Conservation (phyloP, 2,888 invertebrate genomes). For the Drosophila vallismaia region DNA sequence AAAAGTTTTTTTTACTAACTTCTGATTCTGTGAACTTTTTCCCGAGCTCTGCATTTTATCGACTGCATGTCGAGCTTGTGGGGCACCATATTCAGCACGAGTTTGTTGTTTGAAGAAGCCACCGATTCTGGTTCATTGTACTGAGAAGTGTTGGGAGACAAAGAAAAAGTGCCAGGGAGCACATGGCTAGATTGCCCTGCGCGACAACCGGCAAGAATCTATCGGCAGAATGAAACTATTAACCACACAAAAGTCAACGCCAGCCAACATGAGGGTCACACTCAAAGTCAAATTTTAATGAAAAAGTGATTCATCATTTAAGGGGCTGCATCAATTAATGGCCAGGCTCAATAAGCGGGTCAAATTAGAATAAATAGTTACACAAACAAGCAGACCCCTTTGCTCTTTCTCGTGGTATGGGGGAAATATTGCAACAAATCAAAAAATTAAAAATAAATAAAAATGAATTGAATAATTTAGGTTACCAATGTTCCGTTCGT, state of each 20-base stretch:
- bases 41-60: conserved; percentile 14
- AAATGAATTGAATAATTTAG: conserved; percentile 82
- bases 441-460: conserved; percentile 83
- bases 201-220: conserved; percentile 9
- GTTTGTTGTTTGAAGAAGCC: conserved; percentile 28
- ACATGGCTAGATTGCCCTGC: conserved; percentile 12
- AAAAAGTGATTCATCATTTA: conserved; percentile 83
- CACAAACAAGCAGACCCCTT: conserved; percentile 79
- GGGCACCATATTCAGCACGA: conserved; percentile 11
- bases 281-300: conserved; percentile 78
- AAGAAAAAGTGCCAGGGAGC: conserved; percentile 6
- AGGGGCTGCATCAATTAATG: conserved; percentile 71
- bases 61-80: conserved; percentile 7
- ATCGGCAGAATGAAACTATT: conserved; percentile 29
- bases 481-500: conserved; percentile 69
- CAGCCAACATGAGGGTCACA: conserved; percentile 78
- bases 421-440: conserved; percentile 76
- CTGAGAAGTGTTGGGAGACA: conserved; percentile 12
- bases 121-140: conserved; percentile 33
- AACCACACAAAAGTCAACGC: conserved; percentile 58
- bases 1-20: neutral
- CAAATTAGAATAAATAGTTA: conserved; percentile 82
- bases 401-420: conserved; percentile 35
- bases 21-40: conserved; percentile 8
- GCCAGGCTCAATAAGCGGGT: conserved; percentile 78